These are phyloP conservation scores for Asteroscopus sphinx DNA, from an alignment of 2,888 invertebrate species.

Conservation along the genomic window DNA sequence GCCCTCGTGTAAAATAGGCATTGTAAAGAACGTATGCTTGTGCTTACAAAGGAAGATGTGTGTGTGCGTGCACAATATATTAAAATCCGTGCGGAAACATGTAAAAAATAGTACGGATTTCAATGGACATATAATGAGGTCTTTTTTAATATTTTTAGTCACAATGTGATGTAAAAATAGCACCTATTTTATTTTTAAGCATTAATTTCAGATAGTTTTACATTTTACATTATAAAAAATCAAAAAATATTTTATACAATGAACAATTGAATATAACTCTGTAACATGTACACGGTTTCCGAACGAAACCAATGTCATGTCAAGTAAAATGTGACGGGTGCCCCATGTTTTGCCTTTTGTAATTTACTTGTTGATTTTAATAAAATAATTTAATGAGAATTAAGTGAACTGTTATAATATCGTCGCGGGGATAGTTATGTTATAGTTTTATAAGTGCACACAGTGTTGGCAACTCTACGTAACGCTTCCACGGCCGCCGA, in stretches of 20 bases:
- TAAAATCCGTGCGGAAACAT: not conserved
- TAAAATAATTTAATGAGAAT: conserved; percentile 73
- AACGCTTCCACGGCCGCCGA: conserved; percentile 68
- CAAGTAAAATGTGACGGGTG: conserved; percentile 82
- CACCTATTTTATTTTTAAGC: no score
- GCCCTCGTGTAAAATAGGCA: no score
- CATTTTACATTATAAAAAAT: not conserved
- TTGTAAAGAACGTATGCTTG: no score
- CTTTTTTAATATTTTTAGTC: no score
- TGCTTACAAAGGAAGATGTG: not conserved
- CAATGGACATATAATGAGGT: no score
- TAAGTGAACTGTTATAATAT: conserved; percentile 70
- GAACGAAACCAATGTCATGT: conserved; percentile 63
- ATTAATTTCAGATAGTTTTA: not conserved
- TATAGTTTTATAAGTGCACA: conserved; percentile 69
- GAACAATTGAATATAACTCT: conserved; percentile 2
- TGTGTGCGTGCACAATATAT: not conserved
- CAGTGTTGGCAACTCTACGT: conserved; percentile 63
- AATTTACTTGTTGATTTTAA: conserved; percentile 87
- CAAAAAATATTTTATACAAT: not conserved
- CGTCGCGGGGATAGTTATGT: conserved; percentile 71
- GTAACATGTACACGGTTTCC: no score
- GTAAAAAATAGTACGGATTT: not conserved
- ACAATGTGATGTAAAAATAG: no score
- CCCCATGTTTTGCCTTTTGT: conserved; percentile 81